A percentile compares a stretch with the other conserved stretches of the same genome.
Conservation (phyloP, 64 coral and sea anemone species). For the Montipora capricornis region DNA sequence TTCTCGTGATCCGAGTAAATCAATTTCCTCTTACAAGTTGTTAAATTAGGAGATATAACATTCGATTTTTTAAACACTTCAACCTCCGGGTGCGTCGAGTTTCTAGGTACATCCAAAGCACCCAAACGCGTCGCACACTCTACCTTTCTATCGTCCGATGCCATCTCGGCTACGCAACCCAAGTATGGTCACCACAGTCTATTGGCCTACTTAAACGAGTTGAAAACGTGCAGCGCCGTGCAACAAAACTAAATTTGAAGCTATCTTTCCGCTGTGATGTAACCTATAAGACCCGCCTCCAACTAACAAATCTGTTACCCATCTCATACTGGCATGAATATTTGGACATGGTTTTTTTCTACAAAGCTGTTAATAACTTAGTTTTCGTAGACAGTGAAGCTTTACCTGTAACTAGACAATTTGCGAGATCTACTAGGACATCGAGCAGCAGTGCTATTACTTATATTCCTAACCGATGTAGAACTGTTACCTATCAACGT, state of each 20-base stretch:
- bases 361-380: slow-evolving; percentile 18
- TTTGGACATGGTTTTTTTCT: slow-evolving; percentile 49
- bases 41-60: no score
- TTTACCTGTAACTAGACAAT: no score
- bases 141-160: slow-evolving; percentile 40
- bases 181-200: slow-evolving; percentile 73
- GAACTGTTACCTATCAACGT: no score
- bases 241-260: slow-evolving; percentile 41
- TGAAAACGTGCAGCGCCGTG: slow-evolving; percentile 43
- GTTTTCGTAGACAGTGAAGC: slow-evolving; percentile 6
- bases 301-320: slow-evolving; percentile 41
- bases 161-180: slow-evolving; percentile 39
- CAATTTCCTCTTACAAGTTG: no score
- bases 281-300: slow-evolving; percentile 57
- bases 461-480: no score
- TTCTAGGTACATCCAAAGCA: slow-evolving; percentile 42
- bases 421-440: no score
- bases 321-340: slow-evolving; percentile 71
- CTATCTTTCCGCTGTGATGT: slow-evolving; percentile 42
- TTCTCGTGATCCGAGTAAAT: no score
- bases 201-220: slow-evolving; percentile 37
- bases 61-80: no score
- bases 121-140: slow-evolving; percentile 21
- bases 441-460: no score
- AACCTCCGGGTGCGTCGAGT: background rate